Percentiles rank a stretch among this genome's conserved stretches.
phyloP scores from a whole-genome alignment of 2,113 vertebrate species.

The Serinus canaria region DNA sequence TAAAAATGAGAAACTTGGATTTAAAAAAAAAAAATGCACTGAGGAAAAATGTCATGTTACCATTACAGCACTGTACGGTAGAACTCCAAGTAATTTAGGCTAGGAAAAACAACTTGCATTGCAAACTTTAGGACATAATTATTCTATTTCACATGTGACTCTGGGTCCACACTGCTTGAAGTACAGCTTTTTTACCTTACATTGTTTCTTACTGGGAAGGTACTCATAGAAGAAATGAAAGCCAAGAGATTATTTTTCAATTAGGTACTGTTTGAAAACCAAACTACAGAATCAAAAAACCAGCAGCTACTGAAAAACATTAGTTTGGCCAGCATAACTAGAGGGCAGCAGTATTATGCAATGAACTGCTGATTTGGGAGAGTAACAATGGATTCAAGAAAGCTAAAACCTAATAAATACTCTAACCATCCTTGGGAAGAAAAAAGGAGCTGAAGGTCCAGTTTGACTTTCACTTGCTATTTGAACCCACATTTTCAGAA shows the following conservation, averaged over 20 bases:
- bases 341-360: background rate
- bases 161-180: background rate
- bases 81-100: background rate
- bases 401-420: background rate
- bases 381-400: background rate
- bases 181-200: background rate
- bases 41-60: background rate
- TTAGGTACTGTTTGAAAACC: background rate
- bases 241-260: background rate
- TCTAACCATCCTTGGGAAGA: background rate
- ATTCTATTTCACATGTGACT: background rate
- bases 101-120: background rate
- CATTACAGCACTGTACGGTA: background rate
- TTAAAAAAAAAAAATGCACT: background rate
- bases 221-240: background rate
- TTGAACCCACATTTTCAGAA: slow-evolving; percentile 16
- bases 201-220: background rate
- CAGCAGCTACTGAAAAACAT: background rate
- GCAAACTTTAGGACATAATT: background rate
- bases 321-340: background rate
- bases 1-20: background rate
- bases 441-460: background rate
- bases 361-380: background rate
- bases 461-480: background rate
- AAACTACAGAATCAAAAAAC: background rate